Evolutionary conservation across 2,888 invertebrate genomes (phyloP), one percentile per base, ranked within the genome.

Genomic region (Eucriotettix oculatus): DNA sequence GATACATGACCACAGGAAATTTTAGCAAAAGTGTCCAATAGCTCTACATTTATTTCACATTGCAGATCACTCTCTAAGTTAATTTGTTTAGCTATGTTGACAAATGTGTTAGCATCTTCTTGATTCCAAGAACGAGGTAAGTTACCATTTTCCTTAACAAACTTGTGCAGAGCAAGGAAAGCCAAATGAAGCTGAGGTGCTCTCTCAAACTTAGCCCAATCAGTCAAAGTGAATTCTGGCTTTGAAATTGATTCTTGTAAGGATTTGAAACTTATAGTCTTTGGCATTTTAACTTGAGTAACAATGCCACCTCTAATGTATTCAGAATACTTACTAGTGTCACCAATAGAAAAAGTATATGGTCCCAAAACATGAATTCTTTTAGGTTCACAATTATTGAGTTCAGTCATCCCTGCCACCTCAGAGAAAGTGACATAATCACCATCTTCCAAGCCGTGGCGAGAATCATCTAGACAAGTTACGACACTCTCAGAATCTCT

Each of bases 361-460:
- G 97, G 95, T 14, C 90, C 90, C 10, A 90, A 77, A 5, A 97
- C 95, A 74, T 86, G 92, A 66, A 99, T 93, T 73, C 91, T 90
- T 53, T 87, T 82, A 0, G 97, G 95, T 65, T 85, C 83, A 71
- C 90, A 90, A 58, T 85, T 87, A 74, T 99, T 99, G 53, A 99
- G 76, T 73, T 97, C 92, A 0, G 81, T 82, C 95, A 98, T 97
- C 52, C 99, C 99, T 75, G 91, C 86, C 0, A 99, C 83, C 80
- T 99, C 98, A 48, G 86, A 86, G 73, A 99, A 99, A 9, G 93
- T 94, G 11, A 99, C 95, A 75, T 85, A 84, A 74, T 99, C 96
- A 17, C 96, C 98, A 74, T 96, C 95, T 74, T 96, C 95, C 69
- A 98, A 83, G 0, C 97, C 97, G 74, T 99, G 99, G 44, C 96